Base-by-base conservation (phyloP, 2,113 vertebrate genomes). In the Clinocottus analis region DNA sequence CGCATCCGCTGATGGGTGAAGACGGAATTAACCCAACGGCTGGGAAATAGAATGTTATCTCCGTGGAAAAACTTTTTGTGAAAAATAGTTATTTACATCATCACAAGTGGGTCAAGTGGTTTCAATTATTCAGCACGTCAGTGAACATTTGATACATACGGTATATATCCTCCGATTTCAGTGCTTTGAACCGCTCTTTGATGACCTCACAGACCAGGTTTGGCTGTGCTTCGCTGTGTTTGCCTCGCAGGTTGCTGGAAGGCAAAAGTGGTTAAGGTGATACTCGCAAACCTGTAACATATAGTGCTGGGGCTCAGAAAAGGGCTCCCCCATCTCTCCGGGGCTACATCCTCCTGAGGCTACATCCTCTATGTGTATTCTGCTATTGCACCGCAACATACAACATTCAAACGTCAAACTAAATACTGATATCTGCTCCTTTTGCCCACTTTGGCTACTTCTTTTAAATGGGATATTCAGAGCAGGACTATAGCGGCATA, bases 21-120 rank as follows among this genome's bases (percentile, higher is more conserved):
- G 60, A 70, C 35, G 85, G 14, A 72, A 71, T 76, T 64, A 75
- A 80, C 53, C 49, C 2, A 12, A 64, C 72, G 68, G 71, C 51
- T 49, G 60, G 77, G 16, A 61, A 69, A 77, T 51, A 23, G 10
- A 56, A 62, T 51, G 68, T 59, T 58, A 72, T 72, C 67, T 70
- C 8, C 61, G 17, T 65, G 3, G 3, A 55, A 68, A 68, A 75
- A n/a, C n/a, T 62, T 69, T 74, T 3, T 45, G 11, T 25, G 1
- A 33, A 64, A n/a, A 45, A 82, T 39, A 10, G 61, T 43, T 43
- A 23, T 4, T 27, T 37, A 31, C 16, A 61, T 61, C 55, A 66
- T 61, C 41, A 63, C 2, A 75, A 78, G 51, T 61, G 39, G 70
- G 64, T 9, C 56, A 71, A 39, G 17, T 53, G 7, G 23, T 56